Evolutionary conservation across 2,888 invertebrate genomes (phyloP), one percentile per base, ranked within the genome.

Genomic region (Oligia strigilis): DNA sequence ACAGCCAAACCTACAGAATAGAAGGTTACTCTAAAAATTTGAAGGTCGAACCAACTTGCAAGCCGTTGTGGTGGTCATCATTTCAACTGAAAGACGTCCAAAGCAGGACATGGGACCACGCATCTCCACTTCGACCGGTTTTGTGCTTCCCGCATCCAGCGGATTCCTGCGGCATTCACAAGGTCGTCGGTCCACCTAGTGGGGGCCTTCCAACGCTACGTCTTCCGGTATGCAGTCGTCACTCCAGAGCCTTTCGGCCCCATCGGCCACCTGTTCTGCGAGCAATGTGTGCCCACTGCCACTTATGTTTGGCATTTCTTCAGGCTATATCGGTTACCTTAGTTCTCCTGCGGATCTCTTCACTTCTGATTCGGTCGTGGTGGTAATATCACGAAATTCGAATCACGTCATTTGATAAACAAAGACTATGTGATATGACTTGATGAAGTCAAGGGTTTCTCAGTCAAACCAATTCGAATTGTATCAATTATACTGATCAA

Each of bases 401-500:
- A 58, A 76, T 11, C 23, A 65, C 11, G 8, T 11, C 23, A 40
- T 58, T 49, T n/a, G 5, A 29, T 40, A 40, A 84, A 67, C 80
- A 79, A 79, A 55, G 43, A 52, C 36, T 52, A 4, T 14, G n/a
- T 36, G 40, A 43, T 49, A 19, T 2, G n/a, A 52, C 52, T 43
- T 52, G 40, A 80, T 52, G 11, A 66, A 60, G 43, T 52, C 78
- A 84, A 60, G 78, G n/a, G 11, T 52, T 23, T 77, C 8, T 52
- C 13, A 78, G 36, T 23, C 19, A 67, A 52, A 78, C n/a, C 19
- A 78, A 83, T 66, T 52, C n/a, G 8, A 69, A 84, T 66, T 19
- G 67, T 49, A 14, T 43, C 17, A 78, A 77, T 80, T 66, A 60
- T 83, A 6, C 62, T 36, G 36, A 80, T 84, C 55, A 80, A 80